Evolutionary conservation across 2,888 invertebrate genomes (phyloP), one percentile per base, ranked within the genome.

Genomic region (Tachystola acroxantha): DNA sequence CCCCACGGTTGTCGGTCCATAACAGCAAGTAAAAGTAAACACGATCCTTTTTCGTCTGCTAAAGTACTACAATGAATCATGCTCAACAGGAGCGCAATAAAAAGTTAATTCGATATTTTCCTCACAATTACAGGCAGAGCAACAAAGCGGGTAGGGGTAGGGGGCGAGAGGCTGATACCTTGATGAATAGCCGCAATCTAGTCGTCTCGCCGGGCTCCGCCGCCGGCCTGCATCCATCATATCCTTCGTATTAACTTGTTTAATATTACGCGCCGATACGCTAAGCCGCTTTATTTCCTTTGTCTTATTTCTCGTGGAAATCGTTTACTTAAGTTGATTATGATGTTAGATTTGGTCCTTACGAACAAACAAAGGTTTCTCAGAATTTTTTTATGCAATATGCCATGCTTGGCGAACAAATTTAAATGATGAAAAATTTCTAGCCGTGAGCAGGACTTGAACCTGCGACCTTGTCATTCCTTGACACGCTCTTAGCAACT

Each of bases 111-210:
- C 34, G 39, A 43, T 40, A 42, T 40, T 44, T 44, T 36, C 36
- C 40, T 39, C 39, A 40, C 40, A 43, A 45, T 45, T 43, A 45
- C 36, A 32, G 37, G 26, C 29, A 22, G 14, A 32, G 36, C 20
- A 32, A 38, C 37, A 38, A 38, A 24, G 20, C 27, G 28, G 35
- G 35, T 9, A 36, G 39, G 36, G 42, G 41, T 4, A 26, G 7
- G 27, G 28, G 20, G 32, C 12, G 12, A 27, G 29, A 25, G 5
- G 41, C 29, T 46, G 46, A 51, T 53, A 48, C 44, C 37, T 42
- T 64, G 56, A 60, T 66, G 57, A 58, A 69, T 67, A 61, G 57
- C 49, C 43, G 45, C 59, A 64, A 66, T 60, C 57, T 52, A 49
- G 37, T 30, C 45, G 44, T 48, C 48, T 43, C 40, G 45, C 43